Evolutionary conservation across 2,888 invertebrate species (phyloP).

Genomic region (Dendrolimus houi): DNA sequence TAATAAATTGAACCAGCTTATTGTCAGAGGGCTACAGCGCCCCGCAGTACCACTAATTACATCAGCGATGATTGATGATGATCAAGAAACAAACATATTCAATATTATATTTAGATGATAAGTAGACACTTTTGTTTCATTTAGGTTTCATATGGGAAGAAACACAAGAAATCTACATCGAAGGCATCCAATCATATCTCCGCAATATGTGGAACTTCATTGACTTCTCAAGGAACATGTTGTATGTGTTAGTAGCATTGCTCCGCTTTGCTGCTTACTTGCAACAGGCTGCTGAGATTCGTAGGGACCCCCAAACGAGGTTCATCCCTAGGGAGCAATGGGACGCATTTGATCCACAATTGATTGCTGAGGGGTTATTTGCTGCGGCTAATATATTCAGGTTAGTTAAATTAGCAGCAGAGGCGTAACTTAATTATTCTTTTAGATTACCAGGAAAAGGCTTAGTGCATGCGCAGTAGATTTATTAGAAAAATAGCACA

Average conservation of each 20-base stretch:
- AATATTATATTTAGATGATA: too few relatives aligned
- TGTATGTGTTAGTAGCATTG: conserved; percentile 86
- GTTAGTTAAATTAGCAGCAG: conserved; percentile 32
- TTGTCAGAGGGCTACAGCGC: too few relatives aligned
- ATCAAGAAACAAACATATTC: too few relatives aligned
- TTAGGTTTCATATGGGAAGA: conserved; percentile 94
- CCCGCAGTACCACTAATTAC: not conserved
- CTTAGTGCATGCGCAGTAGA: too few relatives aligned
- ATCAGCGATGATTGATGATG: too few relatives aligned
- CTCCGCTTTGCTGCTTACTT: conserved; percentile 83
- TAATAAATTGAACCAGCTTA: too few relatives aligned
- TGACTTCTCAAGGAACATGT: conserved; percentile 92
- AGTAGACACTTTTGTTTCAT: conserved; percentile 8
- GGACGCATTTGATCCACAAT: conserved; percentile 95
- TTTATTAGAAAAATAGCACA: too few relatives aligned
- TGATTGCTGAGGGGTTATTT: conserved; percentile 94
- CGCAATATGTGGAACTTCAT: conserved; percentile 98
- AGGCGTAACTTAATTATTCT: too few relatives aligned
- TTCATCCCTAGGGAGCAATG: conserved; percentile 89
- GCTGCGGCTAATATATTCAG: conserved; percentile 96
- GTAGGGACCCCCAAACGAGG: conserved; percentile 80
- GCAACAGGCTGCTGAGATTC: conserved; percentile 84
- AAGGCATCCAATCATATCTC: conserved; percentile 91
- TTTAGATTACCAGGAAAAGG: too few relatives aligned
- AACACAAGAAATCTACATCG: conserved; percentile 91